Conservation (phyloP, 1,140 invertebrate species). For the Heliothis virescens region DNA sequence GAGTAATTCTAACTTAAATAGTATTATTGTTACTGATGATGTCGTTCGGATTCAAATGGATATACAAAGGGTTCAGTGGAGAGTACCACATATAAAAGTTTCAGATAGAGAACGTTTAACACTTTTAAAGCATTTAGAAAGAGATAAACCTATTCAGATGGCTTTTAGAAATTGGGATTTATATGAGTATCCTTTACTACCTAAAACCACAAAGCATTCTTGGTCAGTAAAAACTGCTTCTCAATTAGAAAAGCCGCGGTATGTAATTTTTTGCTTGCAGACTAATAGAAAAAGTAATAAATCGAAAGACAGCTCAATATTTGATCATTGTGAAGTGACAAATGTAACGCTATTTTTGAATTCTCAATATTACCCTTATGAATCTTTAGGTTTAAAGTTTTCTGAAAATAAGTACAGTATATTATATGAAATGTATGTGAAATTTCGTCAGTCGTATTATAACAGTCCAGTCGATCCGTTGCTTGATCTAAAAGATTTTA, state of each 20-base stretch:
- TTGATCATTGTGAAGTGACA: conserved; percentile 11
- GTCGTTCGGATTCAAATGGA: background rate
- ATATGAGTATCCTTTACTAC: background rate
- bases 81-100: conserved; percentile 8
- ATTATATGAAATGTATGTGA: no score
- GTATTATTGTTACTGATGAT: background rate
- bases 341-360: conserved; percentile 6
- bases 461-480: background rate
- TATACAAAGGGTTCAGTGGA: conserved; percentile 2
- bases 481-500: background rate
- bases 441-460: background rate
- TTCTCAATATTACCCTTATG: conserved; percentile 5
- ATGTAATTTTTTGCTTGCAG: background rate
- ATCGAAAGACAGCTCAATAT: background rate
- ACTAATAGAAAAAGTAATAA: conserved; percentile 9
- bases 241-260: background rate
- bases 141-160: conserved; percentile 2
- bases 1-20: background rate
- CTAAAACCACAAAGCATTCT: background rate
- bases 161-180: background rate
- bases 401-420: background rate
- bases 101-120: conserved; percentile 1
- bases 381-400: background rate
- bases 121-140: conserved; percentile 9
- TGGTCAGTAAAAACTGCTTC: conserved; percentile 4